Conservation (phyloP, 2,888 invertebrate genomes). For the Gortyna flavago region DNA sequence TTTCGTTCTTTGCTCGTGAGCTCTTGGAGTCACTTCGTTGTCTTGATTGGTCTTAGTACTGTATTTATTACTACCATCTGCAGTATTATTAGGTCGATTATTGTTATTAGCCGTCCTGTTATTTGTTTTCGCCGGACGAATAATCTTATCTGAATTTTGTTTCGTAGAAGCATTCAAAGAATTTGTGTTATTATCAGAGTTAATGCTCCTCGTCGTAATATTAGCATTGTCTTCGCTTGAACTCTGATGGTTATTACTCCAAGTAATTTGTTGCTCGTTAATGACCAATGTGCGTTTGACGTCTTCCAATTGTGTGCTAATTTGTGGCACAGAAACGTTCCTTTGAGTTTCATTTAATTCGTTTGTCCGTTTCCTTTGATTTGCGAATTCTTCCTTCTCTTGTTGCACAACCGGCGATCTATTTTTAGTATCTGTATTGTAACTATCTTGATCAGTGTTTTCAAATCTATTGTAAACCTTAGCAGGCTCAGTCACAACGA, state of each 20-base stretch:
- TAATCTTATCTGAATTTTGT: slow-evolving; percentile 11
- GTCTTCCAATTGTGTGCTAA: slow-evolving; percentile 47
- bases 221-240: slow-evolving; percentile 25
- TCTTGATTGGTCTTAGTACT: slow-evolving; percentile 34
- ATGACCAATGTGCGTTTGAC: slow-evolving; percentile 27
- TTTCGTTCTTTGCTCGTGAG: slow-evolving; percentile 5
- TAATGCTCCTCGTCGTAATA: slow-evolving; percentile 23
- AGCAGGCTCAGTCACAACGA: slow-evolving; percentile 25
- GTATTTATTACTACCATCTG: not conserved
- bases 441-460: slow-evolving; percentile 1
- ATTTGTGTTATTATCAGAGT: slow-evolving; percentile 21
- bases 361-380: slow-evolving; percentile 11
- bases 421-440: not conserved
- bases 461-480: slow-evolving; percentile 18
- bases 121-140: slow-evolving; percentile 26
- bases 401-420: not conserved
- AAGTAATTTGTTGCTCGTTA: slow-evolving; percentile 33
- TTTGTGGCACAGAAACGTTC: slow-evolving; percentile 8
- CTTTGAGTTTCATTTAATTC: slow-evolving; percentile 12
- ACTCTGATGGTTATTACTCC: slow-evolving; percentile 5
- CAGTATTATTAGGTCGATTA: not conserved
- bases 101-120: slow-evolving; percentile 3
- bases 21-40: slow-evolving; percentile 44
- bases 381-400: not conserved
- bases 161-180: slow-evolving; percentile 9